phyloP scores from a whole-genome alignment of 2,797 vertebrate species.

The Morus bassanus region DNA sequence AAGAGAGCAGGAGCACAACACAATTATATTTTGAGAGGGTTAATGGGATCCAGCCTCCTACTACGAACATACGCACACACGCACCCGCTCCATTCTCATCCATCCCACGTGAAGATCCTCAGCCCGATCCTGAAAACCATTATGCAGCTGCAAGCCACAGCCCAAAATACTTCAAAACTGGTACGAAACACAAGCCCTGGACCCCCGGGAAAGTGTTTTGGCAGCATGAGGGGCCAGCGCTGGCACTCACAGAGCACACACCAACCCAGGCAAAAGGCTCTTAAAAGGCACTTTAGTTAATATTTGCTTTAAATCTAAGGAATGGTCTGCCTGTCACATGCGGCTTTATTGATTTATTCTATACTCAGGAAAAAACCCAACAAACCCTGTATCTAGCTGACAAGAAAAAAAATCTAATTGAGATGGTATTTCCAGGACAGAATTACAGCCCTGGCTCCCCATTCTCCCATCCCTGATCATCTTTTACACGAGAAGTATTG shows the following conservation, averaged over 20 bases:
- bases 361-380: not conserved
- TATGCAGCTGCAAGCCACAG: not conserved
- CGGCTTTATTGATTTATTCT: not conserved
- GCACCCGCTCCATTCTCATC: accelerated
- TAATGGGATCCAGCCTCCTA: not conserved
- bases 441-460: constrained; percentile 1
- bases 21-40: accelerated
- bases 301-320: not conserved
- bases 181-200: accelerated
- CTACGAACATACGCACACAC: accelerated
- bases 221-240: not conserved
- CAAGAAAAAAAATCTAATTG: not conserved
- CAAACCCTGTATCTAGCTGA: not conserved
- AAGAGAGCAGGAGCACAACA: not conserved
- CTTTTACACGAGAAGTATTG: not conserved
- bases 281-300: not conserved
- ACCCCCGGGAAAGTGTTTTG: not conserved
- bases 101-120: not conserved
- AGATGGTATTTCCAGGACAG: not conserved
- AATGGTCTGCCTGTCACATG: not conserved
- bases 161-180: accelerated
- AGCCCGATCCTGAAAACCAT: not conserved
- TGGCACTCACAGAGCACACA: accelerated
- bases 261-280: not conserved
- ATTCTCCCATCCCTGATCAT: accelerated